Evolutionary conservation across 2,113 vertebrate genomes (phyloP).

Genomic region (Xenotilapia flavipinnis): DNA sequence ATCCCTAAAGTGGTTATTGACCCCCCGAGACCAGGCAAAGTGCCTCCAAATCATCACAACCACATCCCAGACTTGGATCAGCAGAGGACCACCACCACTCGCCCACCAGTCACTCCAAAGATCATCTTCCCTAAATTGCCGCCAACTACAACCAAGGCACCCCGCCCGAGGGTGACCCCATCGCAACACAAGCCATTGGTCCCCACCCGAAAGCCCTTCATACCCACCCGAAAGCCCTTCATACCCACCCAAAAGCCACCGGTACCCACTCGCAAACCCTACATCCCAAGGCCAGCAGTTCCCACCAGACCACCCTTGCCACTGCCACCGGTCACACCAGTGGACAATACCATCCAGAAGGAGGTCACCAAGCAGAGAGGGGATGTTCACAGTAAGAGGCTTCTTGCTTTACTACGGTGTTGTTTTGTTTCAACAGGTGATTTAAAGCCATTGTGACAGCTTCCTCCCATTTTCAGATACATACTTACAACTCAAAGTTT

Average conservation of each 20-base stretch:
- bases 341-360: constrained; percentile 85
- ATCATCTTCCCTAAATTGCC: constrained; percentile 46
- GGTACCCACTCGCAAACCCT: constrained; percentile 38
- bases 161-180: constrained; percentile 31
- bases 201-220: constrained; percentile 33
- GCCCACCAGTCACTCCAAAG: constrained; percentile 48
- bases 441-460: not conserved
- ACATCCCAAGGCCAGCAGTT: constrained; percentile 12
- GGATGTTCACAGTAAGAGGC: constrained; percentile 93
- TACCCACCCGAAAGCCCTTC: constrained; percentile 48
- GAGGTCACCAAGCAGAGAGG: constrained; percentile 89
- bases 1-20: constrained; percentile 80
- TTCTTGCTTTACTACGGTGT: not conserved
- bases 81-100: constrained; percentile 67
- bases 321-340: constrained; percentile 45
- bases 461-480: not conserved
- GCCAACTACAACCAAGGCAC: constrained; percentile 14
- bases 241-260: constrained; percentile 53
- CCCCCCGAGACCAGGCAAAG: constrained; percentile 69
- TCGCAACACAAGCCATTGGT: constrained; percentile 26
- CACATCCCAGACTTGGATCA: constrained; percentile 74
- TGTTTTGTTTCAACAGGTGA: not conserved
- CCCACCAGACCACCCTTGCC: constrained; percentile 25
- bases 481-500: not conserved
- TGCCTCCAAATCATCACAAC: constrained; percentile 67